These are phyloP conservation scores for Drosophila phalerata DNA, from an alignment of 2,888 invertebrate genomes.

Conservation along the genomic window DNA sequence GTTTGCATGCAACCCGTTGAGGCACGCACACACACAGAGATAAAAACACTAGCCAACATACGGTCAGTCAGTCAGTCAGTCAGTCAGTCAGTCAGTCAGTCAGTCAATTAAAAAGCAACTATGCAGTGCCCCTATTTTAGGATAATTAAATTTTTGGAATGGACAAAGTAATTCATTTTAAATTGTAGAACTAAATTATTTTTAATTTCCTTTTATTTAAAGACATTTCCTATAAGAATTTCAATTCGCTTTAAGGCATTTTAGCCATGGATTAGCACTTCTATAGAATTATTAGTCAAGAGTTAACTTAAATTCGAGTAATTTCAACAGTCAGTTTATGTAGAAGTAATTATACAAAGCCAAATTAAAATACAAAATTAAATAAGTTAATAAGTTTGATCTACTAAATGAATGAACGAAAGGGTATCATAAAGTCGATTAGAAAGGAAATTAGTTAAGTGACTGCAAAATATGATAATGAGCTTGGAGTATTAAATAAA, in stretches of 20 bases:
- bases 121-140: background rate
- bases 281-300: background rate
- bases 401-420: background rate
- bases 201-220: background rate
- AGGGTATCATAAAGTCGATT: no score
- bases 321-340: background rate
- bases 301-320: background rate
- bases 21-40: constrained; percentile 25
- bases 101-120: constrained; percentile 43
- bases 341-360: background rate
- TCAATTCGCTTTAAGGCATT: background rate
- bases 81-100: constrained; percentile 15
- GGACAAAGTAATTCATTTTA: background rate
- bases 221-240: background rate
- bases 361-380: no score
- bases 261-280: no score
- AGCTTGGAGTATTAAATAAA: background rate
- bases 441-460: no score
- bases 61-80: constrained; percentile 16
- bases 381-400: no score
- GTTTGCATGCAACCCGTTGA: constrained; percentile 33
- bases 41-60: background rate
- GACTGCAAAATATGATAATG: no score
- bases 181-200: background rate
- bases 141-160: background rate